These are phyloP conservation scores for Nycteola revayana DNA, from an alignment of 2,888 invertebrate genomes.

Conservation along the genomic window DNA sequence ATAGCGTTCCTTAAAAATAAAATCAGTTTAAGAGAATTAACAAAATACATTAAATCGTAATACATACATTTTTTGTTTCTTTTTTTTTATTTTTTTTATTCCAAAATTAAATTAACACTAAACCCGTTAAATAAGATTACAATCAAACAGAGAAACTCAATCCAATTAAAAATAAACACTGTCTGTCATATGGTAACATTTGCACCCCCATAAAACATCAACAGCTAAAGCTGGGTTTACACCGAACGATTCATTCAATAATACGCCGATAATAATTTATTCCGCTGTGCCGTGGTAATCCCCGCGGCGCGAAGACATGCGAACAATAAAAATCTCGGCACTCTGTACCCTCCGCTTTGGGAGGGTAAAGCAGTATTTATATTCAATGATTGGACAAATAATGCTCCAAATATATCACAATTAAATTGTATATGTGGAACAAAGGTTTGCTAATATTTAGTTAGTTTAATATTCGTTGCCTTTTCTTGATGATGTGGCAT, in stretches of 20 bases:
- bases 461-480: no score
- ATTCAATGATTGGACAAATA: slow-evolving; percentile 1
- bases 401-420: no score
- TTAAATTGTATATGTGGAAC: no score
- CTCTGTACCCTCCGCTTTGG: slow-evolving; percentile 34
- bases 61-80: no score
- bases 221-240: slow-evolving; percentile 3
- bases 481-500: no score
- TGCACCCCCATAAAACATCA: slow-evolving; percentile 10
- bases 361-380: slow-evolving; percentile 9
- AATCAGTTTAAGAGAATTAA: no score
- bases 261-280: slow-evolving; percentile 67
- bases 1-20: no score
- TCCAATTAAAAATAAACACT: slow-evolving; percentile 37
- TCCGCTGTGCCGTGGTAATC: slow-evolving; percentile 56
- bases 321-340: slow-evolving; percentile 67
- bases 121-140: slow-evolving; percentile 22
- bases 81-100: no score
- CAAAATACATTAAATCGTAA: no score
- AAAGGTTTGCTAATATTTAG: no score
- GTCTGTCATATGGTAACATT: slow-evolving; percentile 19
- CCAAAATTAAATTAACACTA: no score
- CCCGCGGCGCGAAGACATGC: slow-evolving; percentile 47
- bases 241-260: slow-evolving; percentile 31
- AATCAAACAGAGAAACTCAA: slow-evolving; percentile 21